Evolutionary conservation across 2,797 vertebrate species (phyloP).

Genomic region (Tangara arthus): DNA sequence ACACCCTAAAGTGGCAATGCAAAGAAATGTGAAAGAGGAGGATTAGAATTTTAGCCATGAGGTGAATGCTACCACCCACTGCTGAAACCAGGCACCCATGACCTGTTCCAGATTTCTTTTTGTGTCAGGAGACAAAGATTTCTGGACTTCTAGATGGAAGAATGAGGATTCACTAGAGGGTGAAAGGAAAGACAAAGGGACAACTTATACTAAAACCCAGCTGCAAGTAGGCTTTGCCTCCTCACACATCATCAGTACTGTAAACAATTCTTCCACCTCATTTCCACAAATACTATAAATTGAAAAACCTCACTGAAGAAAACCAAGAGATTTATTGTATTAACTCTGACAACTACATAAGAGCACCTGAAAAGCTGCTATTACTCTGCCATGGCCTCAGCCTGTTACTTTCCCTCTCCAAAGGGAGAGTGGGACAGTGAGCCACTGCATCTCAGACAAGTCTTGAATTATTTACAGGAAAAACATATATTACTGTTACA

Average conservation of each 20-base stretch:
- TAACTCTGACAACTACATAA: neutral
- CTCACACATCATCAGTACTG: neutral
- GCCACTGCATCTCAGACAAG: neutral
- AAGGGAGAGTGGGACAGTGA: neutral
- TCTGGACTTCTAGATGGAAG: neutral
- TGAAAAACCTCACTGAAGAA: neutral
- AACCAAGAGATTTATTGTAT: neutral
- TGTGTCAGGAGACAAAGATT: neutral
- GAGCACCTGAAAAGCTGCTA: neutral
- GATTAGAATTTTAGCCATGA: neutral
- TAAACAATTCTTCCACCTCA: neutral
- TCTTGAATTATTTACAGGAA: neutral
- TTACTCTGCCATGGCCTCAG: neutral
- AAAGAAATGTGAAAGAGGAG: neutral
- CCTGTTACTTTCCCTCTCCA: neutral
- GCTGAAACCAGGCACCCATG: neutral
- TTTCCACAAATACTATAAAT: neutral
- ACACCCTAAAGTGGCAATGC: accelerated
- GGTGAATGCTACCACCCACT: neutral
- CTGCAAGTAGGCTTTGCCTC: neutral
- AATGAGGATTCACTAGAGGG: neutral
- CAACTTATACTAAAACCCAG: neutral
- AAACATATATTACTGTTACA: neutral
- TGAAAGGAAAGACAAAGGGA: neutral
- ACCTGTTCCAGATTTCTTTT: neutral